A percentile compares a stretch with the other conserved stretches of the same genome.
Conservation (phyloP, 2,888 invertebrate species). For the Acrobasis repandana region DNA sequence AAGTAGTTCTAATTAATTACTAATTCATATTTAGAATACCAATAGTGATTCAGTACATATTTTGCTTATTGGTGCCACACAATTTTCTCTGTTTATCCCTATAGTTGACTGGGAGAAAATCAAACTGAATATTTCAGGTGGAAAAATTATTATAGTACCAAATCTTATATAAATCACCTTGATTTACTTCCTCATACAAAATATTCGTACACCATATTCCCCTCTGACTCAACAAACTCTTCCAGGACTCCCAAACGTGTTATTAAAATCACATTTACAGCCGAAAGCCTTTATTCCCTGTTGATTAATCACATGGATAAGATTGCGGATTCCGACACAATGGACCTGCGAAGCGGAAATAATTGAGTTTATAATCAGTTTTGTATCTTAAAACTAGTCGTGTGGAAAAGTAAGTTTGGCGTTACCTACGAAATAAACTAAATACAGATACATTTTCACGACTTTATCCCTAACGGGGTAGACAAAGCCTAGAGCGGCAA, state of each 20-base stretch:
- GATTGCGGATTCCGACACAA: constrained; percentile 40
- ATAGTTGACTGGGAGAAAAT: too few species aligned
- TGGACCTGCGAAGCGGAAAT: constrained; percentile 42
- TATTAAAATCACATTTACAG: constrained; percentile 10
- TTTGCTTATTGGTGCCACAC: too few species aligned
- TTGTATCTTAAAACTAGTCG: background rate
- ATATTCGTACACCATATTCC: background rate
- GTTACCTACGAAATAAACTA: background rate
- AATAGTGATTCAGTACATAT: too few species aligned
- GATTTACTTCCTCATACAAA: background rate
- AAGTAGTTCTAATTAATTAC: too few species aligned
- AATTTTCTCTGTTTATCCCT: too few species aligned
- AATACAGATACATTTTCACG: too few species aligned
- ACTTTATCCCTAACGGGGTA: too few species aligned
- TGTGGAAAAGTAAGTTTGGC: background rate
- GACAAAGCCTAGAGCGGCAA: too few species aligned
- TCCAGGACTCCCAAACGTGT: background rate
- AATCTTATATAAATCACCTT: background rate
- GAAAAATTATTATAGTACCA: too few species aligned
- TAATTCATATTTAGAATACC: too few species aligned
- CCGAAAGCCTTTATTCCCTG: constrained; percentile 9
- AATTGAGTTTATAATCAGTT: constrained; percentile 35
- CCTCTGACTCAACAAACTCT: background rate
- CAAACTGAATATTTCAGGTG: too few species aligned
- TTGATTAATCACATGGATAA: constrained; percentile 39